Percentiles rank a stretch among this genome's conserved stretches.
Evolutionary conservation across 2,113 vertebrate genomes (phyloP).

Genomic region (Phrynocephalus versicolor): DNA sequence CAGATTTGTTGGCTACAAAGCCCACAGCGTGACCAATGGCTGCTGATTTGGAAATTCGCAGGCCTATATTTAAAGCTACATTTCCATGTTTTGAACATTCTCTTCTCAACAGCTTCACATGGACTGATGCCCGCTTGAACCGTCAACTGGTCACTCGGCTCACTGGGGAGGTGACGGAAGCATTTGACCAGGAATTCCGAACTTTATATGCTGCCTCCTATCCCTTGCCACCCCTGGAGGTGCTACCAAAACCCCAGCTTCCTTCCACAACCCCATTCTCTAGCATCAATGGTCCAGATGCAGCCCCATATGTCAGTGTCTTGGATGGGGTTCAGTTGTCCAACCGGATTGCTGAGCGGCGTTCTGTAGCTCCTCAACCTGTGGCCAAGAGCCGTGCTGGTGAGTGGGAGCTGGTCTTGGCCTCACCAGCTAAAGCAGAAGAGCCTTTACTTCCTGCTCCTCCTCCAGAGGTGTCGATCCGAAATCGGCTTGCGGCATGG

Average conservation of each 20-base stretch:
- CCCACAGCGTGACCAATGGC: not conserved
- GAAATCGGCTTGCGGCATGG: conserved; percentile 38
- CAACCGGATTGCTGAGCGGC: conserved; percentile 43
- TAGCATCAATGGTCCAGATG: not conserved
- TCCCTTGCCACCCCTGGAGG: conserved; percentile 19
- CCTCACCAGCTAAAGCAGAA: conserved; percentile 15
- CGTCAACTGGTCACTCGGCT: conserved; percentile 49
- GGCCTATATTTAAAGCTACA: not conserved
- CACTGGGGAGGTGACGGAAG: conserved; percentile 46
- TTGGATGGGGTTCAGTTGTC: conserved; percentile 34
- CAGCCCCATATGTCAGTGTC: conserved; percentile 14
- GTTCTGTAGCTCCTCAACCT: conserved; percentile 31
- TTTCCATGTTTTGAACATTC: not conserved
- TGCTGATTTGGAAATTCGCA: not conserved
- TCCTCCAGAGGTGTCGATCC: conserved; percentile 41
- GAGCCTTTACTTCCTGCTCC: not conserved
- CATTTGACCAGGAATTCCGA: conserved; percentile 50
- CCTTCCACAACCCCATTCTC: not conserved
- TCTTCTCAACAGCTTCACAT: conserved; percentile 46
- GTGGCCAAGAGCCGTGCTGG: conserved; percentile 27
- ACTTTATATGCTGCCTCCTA: conserved; percentile 49
- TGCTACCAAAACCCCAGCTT: not conserved
- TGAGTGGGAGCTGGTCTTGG: conserved; percentile 22
- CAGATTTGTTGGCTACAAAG: not conserved
- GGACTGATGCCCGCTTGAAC: conserved; percentile 47